These are phyloP conservation scores for Halcyon smyrnensis DNA, from an alignment of 2,797 vertebrate species.

Conservation along the genomic window DNA sequence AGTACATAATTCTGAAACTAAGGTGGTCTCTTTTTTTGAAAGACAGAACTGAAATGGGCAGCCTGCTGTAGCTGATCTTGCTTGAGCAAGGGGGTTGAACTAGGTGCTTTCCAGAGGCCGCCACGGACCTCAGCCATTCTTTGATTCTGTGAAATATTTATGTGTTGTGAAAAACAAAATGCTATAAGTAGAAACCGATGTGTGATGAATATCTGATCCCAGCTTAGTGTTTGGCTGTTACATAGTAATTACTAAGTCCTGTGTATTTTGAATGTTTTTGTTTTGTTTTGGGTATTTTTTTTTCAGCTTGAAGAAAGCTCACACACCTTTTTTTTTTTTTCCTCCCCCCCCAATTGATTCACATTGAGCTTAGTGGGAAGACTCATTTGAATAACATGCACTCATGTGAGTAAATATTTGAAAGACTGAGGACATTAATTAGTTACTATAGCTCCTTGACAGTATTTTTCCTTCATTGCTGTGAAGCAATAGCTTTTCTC, in stretches of 20 bases:
- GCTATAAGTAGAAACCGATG: neutral
- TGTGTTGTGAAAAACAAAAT: neutral
- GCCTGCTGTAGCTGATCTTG: neutral
- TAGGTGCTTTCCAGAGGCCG: neutral
- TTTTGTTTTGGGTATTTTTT: neutral
- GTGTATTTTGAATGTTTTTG: neutral
- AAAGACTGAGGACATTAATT: neutral
- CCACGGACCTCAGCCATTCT: neutral
- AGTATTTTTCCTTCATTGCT: conserved; percentile 44
- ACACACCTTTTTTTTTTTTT: neutral
- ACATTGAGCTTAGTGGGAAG: neutral
- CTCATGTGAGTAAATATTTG: neutral
- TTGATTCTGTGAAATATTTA: neutral
- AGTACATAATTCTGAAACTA: neutral
- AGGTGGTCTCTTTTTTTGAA: neutral
- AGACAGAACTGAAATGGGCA: neutral
- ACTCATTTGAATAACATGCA: neutral
- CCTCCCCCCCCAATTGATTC: neutral
- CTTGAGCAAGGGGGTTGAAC: neutral
- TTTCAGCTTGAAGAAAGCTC: neutral
- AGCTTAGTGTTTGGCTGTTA: neutral
- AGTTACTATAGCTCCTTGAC: neutral
- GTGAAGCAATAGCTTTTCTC: conserved; percentile 42
- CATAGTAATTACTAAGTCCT: neutral
- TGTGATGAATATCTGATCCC: neutral